Evolutionary conservation across 2,113 vertebrate species (phyloP).

Genomic region (Mellivora capensis): DNA sequence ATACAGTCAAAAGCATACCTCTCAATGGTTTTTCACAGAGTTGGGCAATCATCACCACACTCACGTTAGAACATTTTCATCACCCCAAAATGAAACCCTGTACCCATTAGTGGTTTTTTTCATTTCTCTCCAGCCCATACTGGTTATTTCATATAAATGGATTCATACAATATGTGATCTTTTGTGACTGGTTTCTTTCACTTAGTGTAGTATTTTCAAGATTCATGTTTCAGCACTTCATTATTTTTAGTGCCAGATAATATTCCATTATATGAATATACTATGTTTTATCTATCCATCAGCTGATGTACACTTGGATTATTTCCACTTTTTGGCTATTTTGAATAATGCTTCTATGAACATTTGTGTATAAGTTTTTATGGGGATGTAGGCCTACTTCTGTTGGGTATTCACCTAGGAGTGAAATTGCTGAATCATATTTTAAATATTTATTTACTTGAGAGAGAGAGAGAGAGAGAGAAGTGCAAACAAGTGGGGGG

Average conservation of each 20-base stretch:
- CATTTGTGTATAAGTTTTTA: background rate
- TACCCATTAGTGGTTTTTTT: background rate
- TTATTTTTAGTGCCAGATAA: background rate
- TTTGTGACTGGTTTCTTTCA: background rate
- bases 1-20: background rate
- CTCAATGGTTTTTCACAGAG: background rate
- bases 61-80: background rate
- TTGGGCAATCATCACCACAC: background rate
- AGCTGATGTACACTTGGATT: background rate
- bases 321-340: background rate
- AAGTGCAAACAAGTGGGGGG: no score
- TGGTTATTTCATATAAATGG: background rate
- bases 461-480: background rate
- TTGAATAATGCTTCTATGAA: slow-evolving; percentile 1
- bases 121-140: background rate
- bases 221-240: background rate
- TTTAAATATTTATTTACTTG: background rate
- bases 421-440: background rate
- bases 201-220: background rate
- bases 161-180: background rate
- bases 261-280: background rate
- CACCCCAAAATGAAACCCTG: background rate
- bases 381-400: background rate
- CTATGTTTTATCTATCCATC: background rate
- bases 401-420: background rate